Conservation (phyloP, 64 coral and sea anemone species). For the Montipora cactus region DNA sequence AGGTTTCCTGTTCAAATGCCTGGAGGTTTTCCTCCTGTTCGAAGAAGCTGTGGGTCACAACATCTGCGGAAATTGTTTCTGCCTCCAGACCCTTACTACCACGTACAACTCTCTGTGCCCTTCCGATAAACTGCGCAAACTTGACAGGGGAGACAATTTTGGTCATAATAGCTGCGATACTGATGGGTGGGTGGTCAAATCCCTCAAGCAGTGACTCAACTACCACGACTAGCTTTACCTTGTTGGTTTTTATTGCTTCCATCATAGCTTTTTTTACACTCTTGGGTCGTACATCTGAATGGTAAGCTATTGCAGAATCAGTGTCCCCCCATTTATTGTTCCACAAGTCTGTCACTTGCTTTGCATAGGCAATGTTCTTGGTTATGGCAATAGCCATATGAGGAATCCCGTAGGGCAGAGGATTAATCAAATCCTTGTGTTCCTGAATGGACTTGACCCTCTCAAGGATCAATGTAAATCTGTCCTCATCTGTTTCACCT, state of each 20-base stretch:
- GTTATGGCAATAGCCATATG: constrained; percentile 46
- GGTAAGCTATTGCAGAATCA: too few relatives aligned
- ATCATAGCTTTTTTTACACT: too few relatives aligned
- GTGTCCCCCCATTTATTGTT: too few relatives aligned
- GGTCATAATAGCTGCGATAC: constrained; percentile 13
- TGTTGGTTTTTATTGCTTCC: background rate
- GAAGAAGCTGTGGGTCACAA: too few relatives aligned
- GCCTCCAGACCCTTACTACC: too few relatives aligned
- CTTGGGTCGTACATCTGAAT: too few relatives aligned
- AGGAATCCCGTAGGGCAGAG: background rate
- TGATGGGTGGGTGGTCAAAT: background rate
- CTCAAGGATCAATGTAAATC: background rate
- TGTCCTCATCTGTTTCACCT: background rate
- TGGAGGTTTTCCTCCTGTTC: too few relatives aligned
- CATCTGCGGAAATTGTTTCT: too few relatives aligned
- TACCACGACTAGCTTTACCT: background rate
- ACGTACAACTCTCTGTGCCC: constrained; percentile 17
- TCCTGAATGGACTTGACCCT: background rate
- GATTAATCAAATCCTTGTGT: background rate
- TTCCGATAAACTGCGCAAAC: constrained; percentile 22
- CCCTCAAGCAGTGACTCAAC: background rate
- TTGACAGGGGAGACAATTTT: constrained; percentile 15
- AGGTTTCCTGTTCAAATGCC: too few relatives aligned
- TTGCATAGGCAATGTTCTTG: background rate
- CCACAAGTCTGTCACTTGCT: too few relatives aligned